Percentiles rank a stretch among this genome's conserved stretches.
Conservation (phyloP, 1,140 invertebrate genomes). For the Teleopsis dalmanni region DNA sequence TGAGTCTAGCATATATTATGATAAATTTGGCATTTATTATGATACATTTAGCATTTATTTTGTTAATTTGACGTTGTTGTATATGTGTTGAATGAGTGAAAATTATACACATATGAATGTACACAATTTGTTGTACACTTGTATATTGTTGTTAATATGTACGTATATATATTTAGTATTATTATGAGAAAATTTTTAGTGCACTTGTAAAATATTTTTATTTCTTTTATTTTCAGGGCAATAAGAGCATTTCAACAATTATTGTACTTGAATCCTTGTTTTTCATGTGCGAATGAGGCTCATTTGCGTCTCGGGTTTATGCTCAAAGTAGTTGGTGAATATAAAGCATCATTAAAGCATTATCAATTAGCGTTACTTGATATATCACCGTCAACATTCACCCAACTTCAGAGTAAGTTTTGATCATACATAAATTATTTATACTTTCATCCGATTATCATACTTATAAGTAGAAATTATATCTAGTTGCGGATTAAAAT, state of each 20-base stretch:
- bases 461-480: neutral
- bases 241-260: slow-evolving; percentile 80
- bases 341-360: slow-evolving; percentile 77
- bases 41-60: too few species aligned
- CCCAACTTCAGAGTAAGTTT: slow-evolving; percentile 66
- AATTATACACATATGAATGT: too few species aligned
- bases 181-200: too few species aligned
- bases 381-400: slow-evolving; percentile 59
- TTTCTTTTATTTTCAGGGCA: slow-evolving; percentile 53
- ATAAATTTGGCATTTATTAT: too few species aligned
- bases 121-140: too few species aligned
- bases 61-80: too few species aligned
- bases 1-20: too few species aligned
- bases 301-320: slow-evolving; percentile 84
- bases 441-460: neutral
- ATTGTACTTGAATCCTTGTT: slow-evolving; percentile 77
- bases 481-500: neutral
- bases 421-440: neutral
- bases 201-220: too few species aligned
- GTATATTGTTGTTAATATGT: too few species aligned
- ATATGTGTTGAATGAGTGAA: too few species aligned
- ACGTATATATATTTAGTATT: too few species aligned
- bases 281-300: slow-evolving; percentile 78
- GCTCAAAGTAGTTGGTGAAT: slow-evolving; percentile 79
- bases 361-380: slow-evolving; percentile 76